phyloP scores from a whole-genome alignment of 2,113 vertebrate genomes.

The Ptyas mucosa region DNA sequence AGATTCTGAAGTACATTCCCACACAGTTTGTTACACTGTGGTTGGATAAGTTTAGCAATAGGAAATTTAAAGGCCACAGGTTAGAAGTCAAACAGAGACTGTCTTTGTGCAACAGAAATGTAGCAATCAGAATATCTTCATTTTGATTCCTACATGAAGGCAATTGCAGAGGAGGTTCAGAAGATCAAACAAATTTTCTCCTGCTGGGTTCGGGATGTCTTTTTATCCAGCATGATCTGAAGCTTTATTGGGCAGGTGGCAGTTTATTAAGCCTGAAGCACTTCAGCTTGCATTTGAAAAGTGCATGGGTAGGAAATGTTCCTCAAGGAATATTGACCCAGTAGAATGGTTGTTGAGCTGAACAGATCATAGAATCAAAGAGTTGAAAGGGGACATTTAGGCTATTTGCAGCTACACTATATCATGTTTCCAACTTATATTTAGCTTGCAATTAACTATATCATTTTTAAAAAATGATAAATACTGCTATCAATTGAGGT shows the following conservation, averaged over 20 bases:
- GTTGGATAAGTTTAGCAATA: not conserved
- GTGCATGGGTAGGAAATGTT: not conserved
- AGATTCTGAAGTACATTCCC: not conserved
- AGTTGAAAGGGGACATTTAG: not conserved
- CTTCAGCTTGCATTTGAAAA: not conserved
- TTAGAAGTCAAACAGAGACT: not conserved
- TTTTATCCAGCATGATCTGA: not conserved
- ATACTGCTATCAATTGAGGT: not conserved
- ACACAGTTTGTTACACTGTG: not conserved
- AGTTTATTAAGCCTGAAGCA: not conserved
- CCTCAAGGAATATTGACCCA: not conserved
- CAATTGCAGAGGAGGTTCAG: not conserved
- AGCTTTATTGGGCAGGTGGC: not conserved
- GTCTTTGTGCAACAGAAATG: not conserved
- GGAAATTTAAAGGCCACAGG: not conserved
- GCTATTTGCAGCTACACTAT: not conserved
- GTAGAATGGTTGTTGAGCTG: not conserved
- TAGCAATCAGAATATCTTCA: not conserved
- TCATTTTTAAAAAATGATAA: not conserved
- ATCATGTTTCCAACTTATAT: not conserved
- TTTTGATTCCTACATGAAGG: not conserved
- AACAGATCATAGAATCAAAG: not conserved
- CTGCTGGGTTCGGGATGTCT: not conserved
- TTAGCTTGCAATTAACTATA: not conserved
- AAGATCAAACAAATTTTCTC: not conserved